phyloP scores from a whole-genome alignment of 2,888 invertebrate genomes.

The Dasysyrphus tricinctus region DNA sequence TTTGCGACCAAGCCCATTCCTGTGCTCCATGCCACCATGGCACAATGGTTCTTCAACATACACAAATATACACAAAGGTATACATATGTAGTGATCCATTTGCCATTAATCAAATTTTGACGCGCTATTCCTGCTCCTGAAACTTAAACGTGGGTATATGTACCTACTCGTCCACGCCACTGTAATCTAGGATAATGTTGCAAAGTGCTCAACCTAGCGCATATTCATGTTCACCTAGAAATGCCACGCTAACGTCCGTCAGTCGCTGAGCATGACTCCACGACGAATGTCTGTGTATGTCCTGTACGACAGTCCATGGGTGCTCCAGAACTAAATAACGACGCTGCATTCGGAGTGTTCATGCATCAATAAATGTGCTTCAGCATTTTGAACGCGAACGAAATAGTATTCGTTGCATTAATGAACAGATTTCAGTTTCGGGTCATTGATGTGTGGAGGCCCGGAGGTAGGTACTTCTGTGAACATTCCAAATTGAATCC shows the following conservation, averaged over 20 bases:
- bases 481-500: conserved; percentile 48
- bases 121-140: conserved; percentile 38
- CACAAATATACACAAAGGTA: not conserved
- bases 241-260: not conserved
- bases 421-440: conserved; percentile 2
- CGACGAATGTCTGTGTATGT: not conserved
- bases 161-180: not conserved
- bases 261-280: conserved; percentile 7
- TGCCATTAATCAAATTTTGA: conserved; percentile 69
- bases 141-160: conserved; percentile 19
- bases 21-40: not conserved
- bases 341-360: conserved; percentile 37
- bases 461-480: not conserved
- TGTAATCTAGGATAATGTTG: conserved; percentile 63
- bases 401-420: conserved; percentile 2
- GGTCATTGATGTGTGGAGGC: not conserved
- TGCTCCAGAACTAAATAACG: conserved; percentile 43
- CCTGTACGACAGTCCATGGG: not conserved
- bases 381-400: conserved; percentile 21
- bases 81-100: conserved; percentile 39
- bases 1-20: conserved; percentile 42
- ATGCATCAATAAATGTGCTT: conserved; percentile 46
- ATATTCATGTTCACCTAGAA: not conserved
- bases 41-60: not conserved
- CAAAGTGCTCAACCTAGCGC: conserved; percentile 47